Evolutionary conservation across 2,888 invertebrate genomes (phyloP).

Genomic region (Pammene aurita): DNA sequence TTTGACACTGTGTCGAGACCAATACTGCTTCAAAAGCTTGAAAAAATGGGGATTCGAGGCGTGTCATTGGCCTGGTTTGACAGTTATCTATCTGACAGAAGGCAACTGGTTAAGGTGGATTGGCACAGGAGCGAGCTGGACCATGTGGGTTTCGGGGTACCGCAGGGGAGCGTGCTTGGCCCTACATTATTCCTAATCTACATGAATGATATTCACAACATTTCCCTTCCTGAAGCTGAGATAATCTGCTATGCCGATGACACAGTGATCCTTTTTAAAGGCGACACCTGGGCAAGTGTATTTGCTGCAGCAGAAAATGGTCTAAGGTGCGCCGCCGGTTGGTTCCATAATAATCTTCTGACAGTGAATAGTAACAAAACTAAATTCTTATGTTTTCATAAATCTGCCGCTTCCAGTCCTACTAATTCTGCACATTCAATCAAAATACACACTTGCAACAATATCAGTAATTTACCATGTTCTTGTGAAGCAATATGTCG

Average conservation of each 20-base stretch:
- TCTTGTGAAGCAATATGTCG: background rate
- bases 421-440: background rate
- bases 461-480: background rate
- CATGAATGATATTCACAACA: conserved; percentile 4
- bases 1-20: too few species aligned
- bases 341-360: background rate
- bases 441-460: background rate
- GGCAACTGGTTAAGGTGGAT: background rate
- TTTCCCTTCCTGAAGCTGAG: too few species aligned
- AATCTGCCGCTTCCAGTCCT: background rate
- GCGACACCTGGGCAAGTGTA: background rate
- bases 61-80: too few species aligned
- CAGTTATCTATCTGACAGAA: conserved; percentile 1
- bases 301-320: background rate
- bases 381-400: background rate
- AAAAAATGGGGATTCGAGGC: too few species aligned
- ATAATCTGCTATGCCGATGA: conserved; percentile 5
- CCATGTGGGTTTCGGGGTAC: too few species aligned
- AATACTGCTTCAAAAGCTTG: too few species aligned
- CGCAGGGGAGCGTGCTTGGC: background rate
- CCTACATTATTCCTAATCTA: conserved; percentile 1
- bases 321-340: background rate
- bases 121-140: background rate
- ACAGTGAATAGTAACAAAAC: background rate
- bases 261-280: background rate